These are phyloP conservation scores for Drosophila prolongata DNA, from an alignment of 2,888 invertebrate species.

Conservation along the genomic window DNA sequence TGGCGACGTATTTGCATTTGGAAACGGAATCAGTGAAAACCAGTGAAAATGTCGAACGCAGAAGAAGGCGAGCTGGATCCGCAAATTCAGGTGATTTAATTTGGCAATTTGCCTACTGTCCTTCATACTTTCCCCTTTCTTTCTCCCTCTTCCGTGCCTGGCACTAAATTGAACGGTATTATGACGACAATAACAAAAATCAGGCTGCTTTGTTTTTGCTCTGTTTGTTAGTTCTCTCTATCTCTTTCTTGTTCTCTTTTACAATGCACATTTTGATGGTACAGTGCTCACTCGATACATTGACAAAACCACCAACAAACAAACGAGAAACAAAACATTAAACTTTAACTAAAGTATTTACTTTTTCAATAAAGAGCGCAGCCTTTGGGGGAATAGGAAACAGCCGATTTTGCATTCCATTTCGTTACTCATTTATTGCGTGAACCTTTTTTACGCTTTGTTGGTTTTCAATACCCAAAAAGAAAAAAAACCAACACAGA, in stretches of 20 bases:
- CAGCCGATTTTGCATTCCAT: constrained; percentile 37
- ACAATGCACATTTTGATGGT: constrained; percentile 12
- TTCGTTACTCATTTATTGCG: constrained; percentile 39
- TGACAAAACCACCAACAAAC: background rate
- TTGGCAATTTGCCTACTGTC: constrained; percentile 24
- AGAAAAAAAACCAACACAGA: constrained; percentile 17
- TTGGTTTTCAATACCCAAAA: constrained; percentile 23
- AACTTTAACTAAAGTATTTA: background rate
- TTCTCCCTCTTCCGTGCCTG: constrained; percentile 14
- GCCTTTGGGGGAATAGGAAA: constrained; percentile 43
- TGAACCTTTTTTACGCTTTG: constrained; percentile 40
- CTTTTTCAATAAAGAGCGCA: background rate
- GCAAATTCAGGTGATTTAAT: constrained; percentile 81
- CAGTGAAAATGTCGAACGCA: constrained; percentile 64
- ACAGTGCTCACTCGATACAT: background rate
- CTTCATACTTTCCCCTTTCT: background rate
- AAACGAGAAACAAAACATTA: background rate
- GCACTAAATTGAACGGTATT: constrained; percentile 15
- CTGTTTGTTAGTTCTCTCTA: constrained; percentile 25
- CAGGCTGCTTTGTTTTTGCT: constrained; percentile 36
- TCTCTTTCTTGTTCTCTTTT: constrained; percentile 5
- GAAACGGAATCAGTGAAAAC: constrained; percentile 26
- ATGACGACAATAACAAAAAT: constrained; percentile 23
- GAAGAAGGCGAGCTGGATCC: constrained; percentile 83
- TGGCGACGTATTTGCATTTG: constrained; percentile 38